A percentile compares a stretch with the other conserved stretches of the same genome.
Evolutionary conservation across 2,888 invertebrate species (phyloP).

Genomic region (Thymelicus acteon): DNA sequence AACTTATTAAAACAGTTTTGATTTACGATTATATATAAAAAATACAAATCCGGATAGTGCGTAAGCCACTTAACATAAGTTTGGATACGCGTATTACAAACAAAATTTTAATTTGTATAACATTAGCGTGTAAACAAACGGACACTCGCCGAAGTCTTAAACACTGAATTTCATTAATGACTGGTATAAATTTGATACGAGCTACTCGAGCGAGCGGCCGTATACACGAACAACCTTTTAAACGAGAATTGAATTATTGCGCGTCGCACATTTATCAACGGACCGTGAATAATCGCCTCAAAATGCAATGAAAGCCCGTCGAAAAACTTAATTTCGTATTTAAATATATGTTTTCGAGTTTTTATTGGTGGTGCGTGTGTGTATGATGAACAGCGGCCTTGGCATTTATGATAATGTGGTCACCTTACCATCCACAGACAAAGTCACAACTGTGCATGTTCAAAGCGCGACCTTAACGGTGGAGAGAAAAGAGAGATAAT

Average conservation of each 20-base stretch:
- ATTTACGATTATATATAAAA: neutral
- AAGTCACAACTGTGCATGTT: constrained; percentile 10
- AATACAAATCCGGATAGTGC: neutral
- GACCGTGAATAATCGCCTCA: constrained; percentile 75
- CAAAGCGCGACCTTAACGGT: neutral
- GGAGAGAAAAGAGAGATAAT: too few relatives aligned
- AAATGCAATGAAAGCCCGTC: constrained; percentile 74
- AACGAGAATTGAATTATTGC: constrained; percentile 80
- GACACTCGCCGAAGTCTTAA: neutral
- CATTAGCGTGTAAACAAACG: constrained; percentile 13
- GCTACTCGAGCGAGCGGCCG: constrained; percentile 30
- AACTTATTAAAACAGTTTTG: neutral
- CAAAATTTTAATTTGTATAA: too few relatives aligned
- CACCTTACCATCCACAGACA: constrained; percentile 7
- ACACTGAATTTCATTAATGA: constrained; percentile 46
- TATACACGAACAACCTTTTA: constrained; percentile 68
- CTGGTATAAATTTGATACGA: constrained; percentile 63
- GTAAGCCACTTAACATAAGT: neutral
- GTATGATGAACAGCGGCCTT: constrained; percentile 27
- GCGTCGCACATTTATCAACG: constrained; percentile 77
- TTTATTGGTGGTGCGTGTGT: constrained; percentile 43
- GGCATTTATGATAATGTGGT: constrained; percentile 26
- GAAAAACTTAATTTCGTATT: constrained; percentile 81
- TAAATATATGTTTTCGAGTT: constrained; percentile 74
- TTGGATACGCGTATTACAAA: neutral